Base-by-base conservation (phyloP, 2,888 invertebrate species). In the Congeria kusceri region DNA sequence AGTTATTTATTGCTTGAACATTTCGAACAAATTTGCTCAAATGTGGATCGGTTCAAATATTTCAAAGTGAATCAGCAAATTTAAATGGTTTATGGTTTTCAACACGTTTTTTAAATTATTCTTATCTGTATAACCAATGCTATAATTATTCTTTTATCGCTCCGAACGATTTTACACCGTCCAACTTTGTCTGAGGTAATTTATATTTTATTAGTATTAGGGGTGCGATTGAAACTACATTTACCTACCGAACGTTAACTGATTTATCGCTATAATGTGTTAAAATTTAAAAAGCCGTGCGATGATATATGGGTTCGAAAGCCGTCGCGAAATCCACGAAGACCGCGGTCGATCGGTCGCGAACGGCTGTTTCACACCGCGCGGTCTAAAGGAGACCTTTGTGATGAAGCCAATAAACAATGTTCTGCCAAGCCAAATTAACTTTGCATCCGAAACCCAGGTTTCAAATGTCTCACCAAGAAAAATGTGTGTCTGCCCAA, bases 231-330 rank as follows among this genome's bases (percentile, higher is more conserved):
- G 49, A 74, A 77, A 64, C 77, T 63, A 58, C 67, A 74, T 81
- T 81, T 81, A 79, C 77, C 79, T 77, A 77, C 79, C 74, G 70
- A 64, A 64, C 71, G 28, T 44, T 59, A 18, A 27, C n/a, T 83
- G 83, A 83, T 83, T 83, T 83, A 83, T 65, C 49, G 29, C 64
- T 62, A 56, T 67, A 46, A 62, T 79, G 64, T 79, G 74, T 79
- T 79, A 59, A 79, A 79, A 75, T 71, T 75, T 75, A 67, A 79
- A 79, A 64, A 63, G 71, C 49, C 49, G 18, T 0, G 13, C 20
- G 47, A 39, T 79, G 79, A 79, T 79, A 62, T 79, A 79, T 53
- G 53, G 53, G 53, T 25, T 53, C 25, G 39, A 39, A 39, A 39
- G 39, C 39, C 39, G 9, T 39, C 39, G 39, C 15, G 39, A 39